Base-by-base conservation (phyloP, 2,888 invertebrate genomes). In the Limenitis camilla region DNA sequence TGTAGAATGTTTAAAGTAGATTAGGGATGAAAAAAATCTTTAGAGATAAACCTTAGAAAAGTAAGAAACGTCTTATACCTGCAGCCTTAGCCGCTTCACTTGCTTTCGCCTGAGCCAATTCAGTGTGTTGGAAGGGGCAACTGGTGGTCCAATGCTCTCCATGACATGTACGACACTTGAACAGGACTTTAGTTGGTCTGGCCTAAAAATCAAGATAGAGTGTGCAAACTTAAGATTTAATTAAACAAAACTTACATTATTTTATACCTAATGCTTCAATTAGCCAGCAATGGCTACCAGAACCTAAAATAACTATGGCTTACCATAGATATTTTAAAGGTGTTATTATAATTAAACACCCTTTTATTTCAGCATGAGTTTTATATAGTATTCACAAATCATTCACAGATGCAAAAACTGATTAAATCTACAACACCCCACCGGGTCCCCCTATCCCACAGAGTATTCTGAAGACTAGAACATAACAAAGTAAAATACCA, bases 131-230 rank as follows among this genome's bases (percentile, higher is more conserved):
- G 91, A 96, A 99, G 0, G 99, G 99, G 89, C 99, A 99, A 72
- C 96, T 95, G 38, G 96, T 93, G 33, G 98, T 98, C 98, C 98
- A 99, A 89, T 99, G 99, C 74, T 98, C 98, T 49, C 98, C 96
- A 70, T 93, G 94, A 78, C 97, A 97, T 56, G 92, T 94, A 79
- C 97, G 92, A 72, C 97, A 97, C 74, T 94, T 95, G 60, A 94
- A 93, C 60, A 93, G 90, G 57, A 92, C 92, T 73, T 92, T 92
- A 68, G 92, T 90, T n/a, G 78, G 76, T 68, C 77, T 84, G 11
- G 81, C 75, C 86, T 86, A 66, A 29, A 72, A 19, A 19, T 19
- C 19, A 19, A 19, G 19, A 19, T 19, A 19, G n/a, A n/a, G 19
- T 19, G 19, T 19, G 19, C 19, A 3, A 19, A 19, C 3, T 19